Conservation (phyloP, 2,888 invertebrate genomes). For the Thecocarcelia acutangulata region DNA sequence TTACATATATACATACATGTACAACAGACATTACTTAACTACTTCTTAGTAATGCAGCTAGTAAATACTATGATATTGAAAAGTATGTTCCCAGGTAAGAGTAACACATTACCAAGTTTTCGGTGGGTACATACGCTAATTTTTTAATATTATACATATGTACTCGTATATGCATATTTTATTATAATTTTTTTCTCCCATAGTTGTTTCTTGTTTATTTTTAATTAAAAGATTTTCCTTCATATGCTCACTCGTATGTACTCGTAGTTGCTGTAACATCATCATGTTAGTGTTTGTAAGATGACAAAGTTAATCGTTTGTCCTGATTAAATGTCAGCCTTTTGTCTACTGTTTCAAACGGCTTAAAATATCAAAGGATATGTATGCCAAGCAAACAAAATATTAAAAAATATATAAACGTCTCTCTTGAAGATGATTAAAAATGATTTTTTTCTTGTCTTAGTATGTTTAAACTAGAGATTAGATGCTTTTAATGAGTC, state of each 20-base stretch:
- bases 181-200: neutral
- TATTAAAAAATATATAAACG: conserved; percentile 26
- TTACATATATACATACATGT: too few species aligned
- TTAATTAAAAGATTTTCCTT: conserved; percentile 5
- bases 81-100: too few species aligned
- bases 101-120: too few species aligned
- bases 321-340: conserved; percentile 55
- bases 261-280: conserved; percentile 12
- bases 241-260: too few species aligned
- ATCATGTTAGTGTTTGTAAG: neutral
- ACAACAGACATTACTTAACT: too few species aligned
- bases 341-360: conserved; percentile 44
- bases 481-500: conserved; percentile 61
- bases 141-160: too few species aligned
- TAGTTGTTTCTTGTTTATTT: too few species aligned
- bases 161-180: neutral
- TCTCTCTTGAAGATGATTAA: conserved; percentile 54
- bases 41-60: too few species aligned
- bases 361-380: conserved; percentile 69
- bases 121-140: too few species aligned
- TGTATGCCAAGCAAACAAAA: conserved; percentile 61
- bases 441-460: conserved; percentile 8
- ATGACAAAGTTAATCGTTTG: conserved; percentile 52
- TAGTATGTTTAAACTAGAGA: conserved; percentile 61
- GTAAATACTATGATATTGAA: too few species aligned